Percentiles rank a stretch among this genome's conserved stretches.
Conservation (phyloP, 2,888 invertebrate genomes). For the Meiosimyza decipiens region DNA sequence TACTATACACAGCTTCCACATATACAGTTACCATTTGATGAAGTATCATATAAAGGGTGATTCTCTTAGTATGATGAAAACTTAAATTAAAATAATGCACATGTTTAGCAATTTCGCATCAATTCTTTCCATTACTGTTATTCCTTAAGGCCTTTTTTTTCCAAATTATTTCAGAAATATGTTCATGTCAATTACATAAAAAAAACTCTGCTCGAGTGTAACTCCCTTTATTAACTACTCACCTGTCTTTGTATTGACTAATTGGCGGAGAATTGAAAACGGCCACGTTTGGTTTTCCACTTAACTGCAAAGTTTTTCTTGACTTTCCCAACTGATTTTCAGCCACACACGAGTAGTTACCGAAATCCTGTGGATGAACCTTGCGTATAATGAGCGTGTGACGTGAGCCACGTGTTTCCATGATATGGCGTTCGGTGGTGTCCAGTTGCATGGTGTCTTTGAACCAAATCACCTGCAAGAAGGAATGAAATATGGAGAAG, state of each 20-base stretch:
- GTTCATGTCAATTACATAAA: too few species aligned
- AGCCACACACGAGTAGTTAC: constrained; percentile 78
- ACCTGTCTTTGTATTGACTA: constrained; percentile 70
- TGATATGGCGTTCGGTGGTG: constrained; percentile 75
- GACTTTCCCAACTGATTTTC: constrained; percentile 77
- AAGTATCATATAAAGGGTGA: too few species aligned
- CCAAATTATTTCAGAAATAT: too few species aligned
- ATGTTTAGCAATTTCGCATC: too few species aligned
- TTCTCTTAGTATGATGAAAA: too few species aligned
- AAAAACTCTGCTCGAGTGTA: too few species aligned
- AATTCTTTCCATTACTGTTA: too few species aligned
- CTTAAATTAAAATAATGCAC: too few species aligned
- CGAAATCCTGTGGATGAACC: constrained; percentile 76
- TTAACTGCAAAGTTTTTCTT: constrained; percentile 74
- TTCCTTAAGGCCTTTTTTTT: too few species aligned
- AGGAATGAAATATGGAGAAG: background rate
- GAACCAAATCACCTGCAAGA: constrained; percentile 74
- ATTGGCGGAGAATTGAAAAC: constrained; percentile 74
- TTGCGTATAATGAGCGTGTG: constrained; percentile 76
- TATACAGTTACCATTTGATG: too few species aligned
- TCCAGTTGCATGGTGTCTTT: constrained; percentile 76
- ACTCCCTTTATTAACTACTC: constrained; percentile 46
- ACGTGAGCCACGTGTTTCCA: constrained; percentile 75
- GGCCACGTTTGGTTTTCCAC: constrained; percentile 75
- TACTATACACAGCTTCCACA: too few species aligned